A percentile compares a stretch with the other conserved stretches of the same genome.
Conservation (phyloP, 2,797 vertebrate genomes). For the Ispidina lecontei region DNA sequence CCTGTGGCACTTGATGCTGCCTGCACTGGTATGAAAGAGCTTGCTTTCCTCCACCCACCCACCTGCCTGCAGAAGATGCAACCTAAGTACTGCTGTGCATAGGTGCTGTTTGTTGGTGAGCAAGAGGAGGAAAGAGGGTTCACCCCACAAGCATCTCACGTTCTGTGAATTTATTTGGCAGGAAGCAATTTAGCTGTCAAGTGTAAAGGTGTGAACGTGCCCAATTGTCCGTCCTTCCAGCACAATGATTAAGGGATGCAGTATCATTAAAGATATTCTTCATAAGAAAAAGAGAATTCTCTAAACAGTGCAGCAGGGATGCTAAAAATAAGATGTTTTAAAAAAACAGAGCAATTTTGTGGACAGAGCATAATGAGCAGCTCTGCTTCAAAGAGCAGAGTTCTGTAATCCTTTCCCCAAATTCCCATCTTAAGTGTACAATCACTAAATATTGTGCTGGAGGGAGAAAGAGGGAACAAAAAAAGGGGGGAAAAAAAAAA, state of each 20-base stretch:
- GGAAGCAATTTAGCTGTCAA: background rate
- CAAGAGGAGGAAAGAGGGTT: background rate
- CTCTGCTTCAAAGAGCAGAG: background rate
- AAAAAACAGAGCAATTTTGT: background rate
- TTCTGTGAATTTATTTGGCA: background rate
- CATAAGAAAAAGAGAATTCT: background rate
- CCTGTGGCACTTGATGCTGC: accelerated
- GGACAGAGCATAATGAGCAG: background rate
- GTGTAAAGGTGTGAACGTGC: background rate
- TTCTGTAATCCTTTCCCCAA: background rate
- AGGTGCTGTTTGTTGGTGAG: background rate
- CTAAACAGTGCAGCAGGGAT: background rate
- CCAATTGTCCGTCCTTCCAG: background rate
- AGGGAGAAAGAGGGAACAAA: too few relatives aligned
- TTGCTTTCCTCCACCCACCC: background rate
- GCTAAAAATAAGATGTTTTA: background rate
- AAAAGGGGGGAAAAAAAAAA: too few relatives aligned
- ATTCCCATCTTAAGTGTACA: background rate
- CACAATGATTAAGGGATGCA: background rate
- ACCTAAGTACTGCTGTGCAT: background rate
- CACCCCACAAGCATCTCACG: accelerated
- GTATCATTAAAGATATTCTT: background rate
- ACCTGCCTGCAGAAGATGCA: background rate
- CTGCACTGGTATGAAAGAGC: background rate
- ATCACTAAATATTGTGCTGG: background rate